A percentile compares a stretch with the other conserved stretches of the same genome.
phyloP scores from a whole-genome alignment of 2,888 invertebrate species.

The Norana najaformis region DNA sequence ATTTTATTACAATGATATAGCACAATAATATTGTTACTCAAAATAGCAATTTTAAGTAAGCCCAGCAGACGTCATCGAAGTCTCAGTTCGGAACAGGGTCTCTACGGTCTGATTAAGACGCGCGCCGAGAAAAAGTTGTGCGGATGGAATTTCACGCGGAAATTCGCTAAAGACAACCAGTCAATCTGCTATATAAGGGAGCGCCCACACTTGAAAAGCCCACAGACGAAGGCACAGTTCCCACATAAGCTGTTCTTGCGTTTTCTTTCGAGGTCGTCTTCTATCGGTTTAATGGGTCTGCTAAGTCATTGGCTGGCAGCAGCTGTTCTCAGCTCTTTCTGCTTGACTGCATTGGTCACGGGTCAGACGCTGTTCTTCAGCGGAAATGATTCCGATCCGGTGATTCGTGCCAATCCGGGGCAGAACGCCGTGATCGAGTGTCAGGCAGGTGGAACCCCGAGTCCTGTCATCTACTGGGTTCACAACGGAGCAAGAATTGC shows the following conservation, averaged over 20 bases:
- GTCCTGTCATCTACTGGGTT: not conserved
- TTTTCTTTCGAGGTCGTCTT: not conserved
- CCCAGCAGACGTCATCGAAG: not conserved
- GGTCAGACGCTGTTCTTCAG: not conserved
- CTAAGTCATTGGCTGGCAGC: not conserved
- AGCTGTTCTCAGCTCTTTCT: not conserved
- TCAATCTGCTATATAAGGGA: not conserved
- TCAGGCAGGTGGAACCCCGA: not conserved
- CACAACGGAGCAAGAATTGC: not conserved
- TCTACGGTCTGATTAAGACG: not conserved
- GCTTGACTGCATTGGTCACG: not conserved
- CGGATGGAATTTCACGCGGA: not conserved
- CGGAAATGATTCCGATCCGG: not conserved
- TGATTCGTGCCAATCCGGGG: not conserved
- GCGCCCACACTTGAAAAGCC: not conserved
- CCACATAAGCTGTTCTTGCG: not conserved
- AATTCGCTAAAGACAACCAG: not conserved
- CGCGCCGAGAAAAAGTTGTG: not conserved
- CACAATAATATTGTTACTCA: not conserved
- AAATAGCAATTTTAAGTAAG: not conserved
- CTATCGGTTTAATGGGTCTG: not conserved
- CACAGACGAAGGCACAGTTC: not conserved
- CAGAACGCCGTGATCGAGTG: not conserved
- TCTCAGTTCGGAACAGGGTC: not conserved
- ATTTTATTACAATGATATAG: not conserved